Conservation (phyloP, 2,797 vertebrate species). For the Scomberomorus guttatus region DNA sequence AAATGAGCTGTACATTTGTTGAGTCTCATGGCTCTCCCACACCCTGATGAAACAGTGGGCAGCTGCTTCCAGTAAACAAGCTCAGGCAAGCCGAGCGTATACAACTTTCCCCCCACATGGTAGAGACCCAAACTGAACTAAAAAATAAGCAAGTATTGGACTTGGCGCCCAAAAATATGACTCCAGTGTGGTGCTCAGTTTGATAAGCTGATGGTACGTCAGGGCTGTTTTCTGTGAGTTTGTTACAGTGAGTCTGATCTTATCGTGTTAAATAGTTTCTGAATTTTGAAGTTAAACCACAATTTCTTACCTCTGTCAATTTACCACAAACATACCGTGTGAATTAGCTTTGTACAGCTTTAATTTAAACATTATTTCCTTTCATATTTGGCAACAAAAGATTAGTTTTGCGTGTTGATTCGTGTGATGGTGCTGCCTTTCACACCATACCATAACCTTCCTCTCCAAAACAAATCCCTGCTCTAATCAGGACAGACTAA, state of each 20-base stretch:
- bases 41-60: neutral
- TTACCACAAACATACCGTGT: neutral
- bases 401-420: neutral
- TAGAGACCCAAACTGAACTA: neutral
- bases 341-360: neutral
- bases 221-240: neutral
- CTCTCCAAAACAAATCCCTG: neutral
- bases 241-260: neutral
- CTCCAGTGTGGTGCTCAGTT: neutral
- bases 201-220: neutral
- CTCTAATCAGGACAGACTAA: constrained; percentile 23
- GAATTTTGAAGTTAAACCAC: neutral
- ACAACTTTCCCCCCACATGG: neutral
- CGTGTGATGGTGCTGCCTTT: neutral
- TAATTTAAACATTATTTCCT: neutral
- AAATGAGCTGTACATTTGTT: neutral
- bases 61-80: neutral
- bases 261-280: neutral
- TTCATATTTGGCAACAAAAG: neutral
- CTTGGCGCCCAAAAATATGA: neutral
- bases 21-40: neutral
- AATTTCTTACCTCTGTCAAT: neutral
- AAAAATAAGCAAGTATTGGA: neutral
- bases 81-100: neutral
- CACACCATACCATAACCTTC: neutral